Conservation (phyloP, 2,113 vertebrate genomes). For the Bungarus multicinctus region DNA sequence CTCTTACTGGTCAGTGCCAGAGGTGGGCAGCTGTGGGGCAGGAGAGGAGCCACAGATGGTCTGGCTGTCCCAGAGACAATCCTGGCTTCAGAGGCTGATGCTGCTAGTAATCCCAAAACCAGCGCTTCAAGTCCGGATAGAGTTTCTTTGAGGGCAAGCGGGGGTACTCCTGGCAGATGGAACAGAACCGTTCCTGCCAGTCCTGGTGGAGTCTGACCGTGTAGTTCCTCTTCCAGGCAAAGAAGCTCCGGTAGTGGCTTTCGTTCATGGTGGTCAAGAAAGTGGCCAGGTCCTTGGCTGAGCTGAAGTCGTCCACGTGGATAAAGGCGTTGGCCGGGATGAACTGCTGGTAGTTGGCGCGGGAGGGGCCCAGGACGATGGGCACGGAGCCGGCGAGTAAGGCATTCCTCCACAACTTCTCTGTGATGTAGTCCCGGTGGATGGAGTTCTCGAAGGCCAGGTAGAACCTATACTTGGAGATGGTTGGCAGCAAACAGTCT, state of each 20-base stretch:
- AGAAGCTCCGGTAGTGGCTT: constrained; percentile 73
- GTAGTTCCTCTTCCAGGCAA: constrained; percentile 74
- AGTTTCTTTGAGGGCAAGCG: constrained; percentile 60
- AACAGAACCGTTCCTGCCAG: constrained; percentile 86
- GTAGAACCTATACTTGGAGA: constrained; percentile 88
- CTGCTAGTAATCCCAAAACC: constrained; percentile 50
- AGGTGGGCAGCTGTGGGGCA: neutral
- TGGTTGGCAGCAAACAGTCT: constrained; percentile 69
- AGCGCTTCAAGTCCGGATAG: constrained; percentile 74
- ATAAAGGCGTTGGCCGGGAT: constrained; percentile 81
- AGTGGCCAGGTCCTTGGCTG: constrained; percentile 70
- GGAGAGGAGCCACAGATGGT: neutral
- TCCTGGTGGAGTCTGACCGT: constrained; percentile 68
- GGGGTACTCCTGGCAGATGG: constrained; percentile 72
- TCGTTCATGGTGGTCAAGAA: constrained; percentile 74
- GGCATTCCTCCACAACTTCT: constrained; percentile 90
- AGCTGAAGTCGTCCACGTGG: constrained; percentile 83
- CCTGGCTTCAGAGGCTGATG: accelerated
- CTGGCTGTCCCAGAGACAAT: neutral
- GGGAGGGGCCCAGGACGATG: constrained; percentile 81
- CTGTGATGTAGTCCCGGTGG: constrained; percentile 88
- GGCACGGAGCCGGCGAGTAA: constrained; percentile 79
- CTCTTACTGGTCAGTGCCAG: neutral
- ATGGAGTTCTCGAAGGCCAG: constrained; percentile 90
- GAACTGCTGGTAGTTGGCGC: constrained; percentile 78